Evolutionary conservation across 2,113 vertebrate species (phyloP).

Genomic region (Rhinogobius similis): DNA sequence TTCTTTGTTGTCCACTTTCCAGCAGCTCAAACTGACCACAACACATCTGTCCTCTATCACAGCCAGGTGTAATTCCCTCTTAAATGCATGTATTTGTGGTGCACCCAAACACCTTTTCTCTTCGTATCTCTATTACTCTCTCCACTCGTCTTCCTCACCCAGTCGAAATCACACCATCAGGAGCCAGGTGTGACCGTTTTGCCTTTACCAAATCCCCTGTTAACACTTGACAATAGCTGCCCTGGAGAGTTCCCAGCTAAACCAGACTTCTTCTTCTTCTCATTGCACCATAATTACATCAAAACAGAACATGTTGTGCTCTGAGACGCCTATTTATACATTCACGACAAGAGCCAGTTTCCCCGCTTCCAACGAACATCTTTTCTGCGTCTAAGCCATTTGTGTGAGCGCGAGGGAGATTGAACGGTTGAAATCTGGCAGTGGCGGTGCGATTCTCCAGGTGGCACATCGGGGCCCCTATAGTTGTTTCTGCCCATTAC

Average conservation of each 20-base stretch:
- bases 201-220: constrained; percentile 57
- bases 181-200: constrained; percentile 68
- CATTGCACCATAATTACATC: constrained; percentile 72
- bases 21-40: constrained; percentile 50
- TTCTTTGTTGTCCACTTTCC: constrained; percentile 50
- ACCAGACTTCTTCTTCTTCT: constrained; percentile 50
- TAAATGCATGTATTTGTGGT: constrained; percentile 2
- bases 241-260: constrained; percentile 62
- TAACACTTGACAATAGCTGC: constrained; percentile 57
- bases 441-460: constrained; percentile 61
- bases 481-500: constrained; percentile 50
- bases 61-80: constrained; percentile 64
- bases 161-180: constrained; percentile 33
- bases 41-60: constrained; percentile 71
- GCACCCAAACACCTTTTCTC: constrained; percentile 9
- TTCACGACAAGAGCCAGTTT: constrained; percentile 60
- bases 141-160: constrained; percentile 9
- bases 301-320: constrained; percentile 73
- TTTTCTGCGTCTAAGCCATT: constrained; percentile 39
- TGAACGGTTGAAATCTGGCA: constrained; percentile 52
- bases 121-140: constrained; percentile 5
- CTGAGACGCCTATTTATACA: constrained; percentile 71
- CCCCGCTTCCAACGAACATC: constrained; percentile 71
- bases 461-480: constrained; percentile 58
- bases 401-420: constrained; percentile 31